Base-by-base conservation (phyloP, 2,113 vertebrate species). In the Kryptolebias marmoratus region DNA sequence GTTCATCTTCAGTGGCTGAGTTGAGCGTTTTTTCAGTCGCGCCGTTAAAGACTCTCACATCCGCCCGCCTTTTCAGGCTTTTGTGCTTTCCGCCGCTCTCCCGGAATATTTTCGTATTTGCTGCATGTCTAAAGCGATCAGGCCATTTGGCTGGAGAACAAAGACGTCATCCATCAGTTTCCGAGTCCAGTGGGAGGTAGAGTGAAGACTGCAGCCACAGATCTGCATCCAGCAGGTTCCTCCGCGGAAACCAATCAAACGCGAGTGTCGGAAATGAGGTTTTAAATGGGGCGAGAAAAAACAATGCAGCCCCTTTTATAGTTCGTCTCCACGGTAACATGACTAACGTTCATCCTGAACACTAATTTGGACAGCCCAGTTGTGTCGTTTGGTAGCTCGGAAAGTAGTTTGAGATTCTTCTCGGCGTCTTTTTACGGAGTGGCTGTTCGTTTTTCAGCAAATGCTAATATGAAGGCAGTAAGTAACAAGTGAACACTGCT, bases 71-170 rank as follows among this genome's bases (percentile, higher is more conserved):
- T 48, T 68, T 72, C 30, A 48, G 55, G 47, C 60, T 30, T 60
- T 60, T 75, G 31, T 50, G 60, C 13, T 39, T 64, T 48, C 27
- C 65, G 60, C 60, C 56, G 30, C 71, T 42, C 68, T 57, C 56
- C 31, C 48, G 30, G 53, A 68, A 14, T 64, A 47, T 76, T 74
- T 62, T 54, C 56, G 64, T 58, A 71, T 63, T 57, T 16, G 44
- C 63, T 49, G 71, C 71, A 62, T 68, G 65, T 64, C 47, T 77
- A 50, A 70, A 83, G 31, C 27, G 68, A 79, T 81, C 66, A 81
- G 50, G 73, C 49, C 1, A n/a, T 47, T 65, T 75, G 67, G 62
- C 58, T 56, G 27, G 1, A 44, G 42, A 64, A 80, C 64, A 68
- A 61, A 73, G 44, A 32, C 30, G 0, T 11, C 45, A 62, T 42